A percentile compares a stretch with the other conserved stretches of the same genome.
phyloP scores from a whole-genome alignment of 1,140 invertebrate species.

The Uloborus diversus region DNA sequence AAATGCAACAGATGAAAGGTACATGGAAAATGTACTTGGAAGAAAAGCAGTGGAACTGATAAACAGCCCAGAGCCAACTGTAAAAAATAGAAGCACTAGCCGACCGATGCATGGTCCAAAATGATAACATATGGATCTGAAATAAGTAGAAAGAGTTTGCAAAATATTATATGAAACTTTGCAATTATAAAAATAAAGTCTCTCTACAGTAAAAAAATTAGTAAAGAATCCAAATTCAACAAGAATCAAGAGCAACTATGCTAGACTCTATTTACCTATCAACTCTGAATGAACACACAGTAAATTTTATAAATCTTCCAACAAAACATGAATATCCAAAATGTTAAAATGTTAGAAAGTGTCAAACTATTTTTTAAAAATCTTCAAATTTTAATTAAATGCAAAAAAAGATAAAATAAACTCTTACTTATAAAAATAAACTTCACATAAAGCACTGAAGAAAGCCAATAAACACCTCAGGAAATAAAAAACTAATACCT shows the following conservation, averaged over 20 bases:
- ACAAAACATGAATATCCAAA: not conserved
- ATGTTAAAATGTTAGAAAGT: not conserved
- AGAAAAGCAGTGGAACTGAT: constrained; percentile 88
- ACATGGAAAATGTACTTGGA: constrained; percentile 94
- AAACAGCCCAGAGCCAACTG: constrained; percentile 92
- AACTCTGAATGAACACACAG: no score
- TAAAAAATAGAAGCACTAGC: constrained; percentile 80
- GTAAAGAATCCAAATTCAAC: no score
- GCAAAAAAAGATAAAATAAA: not conserved
- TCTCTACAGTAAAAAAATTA: no score
- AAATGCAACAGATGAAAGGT: constrained; percentile 79
- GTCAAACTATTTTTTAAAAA: not conserved
- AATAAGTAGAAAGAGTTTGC: constrained; percentile 59
- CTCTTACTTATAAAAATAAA: constrained; percentile 92
- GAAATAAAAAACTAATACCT: constrained; percentile 83
- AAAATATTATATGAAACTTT: not conserved
- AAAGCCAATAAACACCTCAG: constrained; percentile 84
- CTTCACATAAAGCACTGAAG: constrained; percentile 82
- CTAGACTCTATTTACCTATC: no score
- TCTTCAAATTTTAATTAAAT: not conserved
- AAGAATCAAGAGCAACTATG: no score
- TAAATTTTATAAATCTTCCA: no score
- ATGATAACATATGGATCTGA: constrained; percentile 83
- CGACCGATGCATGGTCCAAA: constrained; percentile 90
- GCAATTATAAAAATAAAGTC: no score